Base-by-base conservation (phyloP, 2,797 vertebrate genomes). In the Myotis pilosus region DNA sequence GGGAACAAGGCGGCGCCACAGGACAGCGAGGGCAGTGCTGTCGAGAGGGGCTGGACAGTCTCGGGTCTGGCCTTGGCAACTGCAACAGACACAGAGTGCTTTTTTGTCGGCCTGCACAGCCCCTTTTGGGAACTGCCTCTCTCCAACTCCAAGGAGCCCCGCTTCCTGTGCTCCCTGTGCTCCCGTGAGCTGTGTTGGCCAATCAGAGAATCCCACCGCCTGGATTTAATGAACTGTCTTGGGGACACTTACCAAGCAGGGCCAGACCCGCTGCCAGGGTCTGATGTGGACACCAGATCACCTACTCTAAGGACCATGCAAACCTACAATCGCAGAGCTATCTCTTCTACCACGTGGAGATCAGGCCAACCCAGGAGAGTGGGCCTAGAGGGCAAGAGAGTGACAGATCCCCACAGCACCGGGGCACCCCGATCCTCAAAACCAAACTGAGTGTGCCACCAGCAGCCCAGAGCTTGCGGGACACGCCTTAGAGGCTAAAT, bases 301-400 rank as follows among this genome's bases (percentile, higher is more conserved):
- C 17, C 69, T 57, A 33, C 76, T 13, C 11, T 1, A 20, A 89
- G 28, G 30, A 87, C 55, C 28, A 6, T 0, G n/a, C 36, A 90
- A n/a, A 38, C 22, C 33, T 23, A 22, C 62, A 57, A 28, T 5
- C 2, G 5, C 16, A 0, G 0, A 12, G 1, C n/a, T 9, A 28
- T 20, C 64, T 55, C 53, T 66, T 53, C 79, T 8, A 60, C n/a
- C 62, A 57, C 25, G 1, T 28, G 36, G n/a, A 51, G 19, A 44
- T 38, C 33, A 68, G 81, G 30, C 11, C 71, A 49, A 62, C 41
- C 33, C 25, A 28, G 49, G 33, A 64, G 30, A 84, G 82, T 20
- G 20, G 47, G 7, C 47, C 47, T 10, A 13, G 8, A 9, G 20
- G 8, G 51, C 60, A 30, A 36, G 51, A 8, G 64, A 71, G 49